Evolutionary conservation across 2,113 vertebrate species (phyloP), one percentile per base, ranked within the genome.

Genomic region (Ptychochromis oligacanthus): DNA sequence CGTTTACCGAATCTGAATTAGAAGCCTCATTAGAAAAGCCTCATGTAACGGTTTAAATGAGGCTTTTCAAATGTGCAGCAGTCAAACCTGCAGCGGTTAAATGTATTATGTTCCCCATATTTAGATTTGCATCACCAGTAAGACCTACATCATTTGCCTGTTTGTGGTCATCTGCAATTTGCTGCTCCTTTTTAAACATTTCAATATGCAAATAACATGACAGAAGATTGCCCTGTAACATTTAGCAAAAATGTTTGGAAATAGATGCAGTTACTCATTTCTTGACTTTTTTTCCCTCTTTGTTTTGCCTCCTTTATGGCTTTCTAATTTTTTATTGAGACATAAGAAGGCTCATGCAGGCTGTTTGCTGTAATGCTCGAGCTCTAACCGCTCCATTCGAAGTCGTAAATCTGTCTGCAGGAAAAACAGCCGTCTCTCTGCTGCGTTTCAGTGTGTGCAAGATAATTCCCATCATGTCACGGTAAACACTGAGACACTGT

Each of bases 321-420:
- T 15, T 28, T 77, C 20, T 72, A 5, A 26, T 57, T 62, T 74
- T 77, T 60, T 36, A 60, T 52, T 59, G 17, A 34, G 22, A 7
- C 34, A 62, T 74, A 67, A 67, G 65, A 79, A 49, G 57, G n/a
- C n/a, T 26, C 0, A 5, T 38, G 22, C 59, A 64, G 60, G 36
- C 62, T 49, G 67, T 79, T 81, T 65, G 43, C 34, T 31, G 65
- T 64, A 22, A 75, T 26, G 49, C 70, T 34, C 0, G 2, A 14
- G 31, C 28, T 31, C 70, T 80, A 80, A 87, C 36, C 4, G 62
- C 61, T 78, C 60, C 64, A 28, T 80, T 87, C 15, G 26, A 57
- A 77, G 26, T 40, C 34, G 70, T 84, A 56, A 85, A 85, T 87
- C 67, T 74, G 76, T 70, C 59, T 77, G 82, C 70, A 46, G 43